Percentiles rank a stretch among this genome's conserved stretches.
Conservation (phyloP, 2,113 vertebrate species). For the Plotosus lineatus region DNA sequence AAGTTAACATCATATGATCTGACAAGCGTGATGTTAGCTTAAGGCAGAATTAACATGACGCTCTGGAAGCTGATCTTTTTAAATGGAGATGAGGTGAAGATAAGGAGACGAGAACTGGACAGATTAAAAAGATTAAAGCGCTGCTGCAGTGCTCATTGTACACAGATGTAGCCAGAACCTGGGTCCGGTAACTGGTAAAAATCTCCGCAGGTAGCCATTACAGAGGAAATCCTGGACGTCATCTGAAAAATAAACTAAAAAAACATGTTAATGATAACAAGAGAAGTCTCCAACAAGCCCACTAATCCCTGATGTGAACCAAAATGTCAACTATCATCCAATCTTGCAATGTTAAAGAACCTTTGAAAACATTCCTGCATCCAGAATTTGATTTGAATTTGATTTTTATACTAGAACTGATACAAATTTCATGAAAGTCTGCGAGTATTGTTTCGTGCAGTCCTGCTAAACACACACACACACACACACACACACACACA, state of each 20-base stretch:
- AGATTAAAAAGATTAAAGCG: background rate
- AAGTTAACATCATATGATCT: background rate
- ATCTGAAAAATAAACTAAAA: no score
- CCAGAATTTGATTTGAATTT: no score
- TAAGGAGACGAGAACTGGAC: background rate
- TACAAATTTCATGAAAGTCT: no score
- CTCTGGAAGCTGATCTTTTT: constrained; percentile 1
- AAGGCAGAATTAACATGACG: background rate
- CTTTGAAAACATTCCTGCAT: no score
- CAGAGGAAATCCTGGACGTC: background rate
- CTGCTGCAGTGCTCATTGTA: background rate
- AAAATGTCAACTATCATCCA: no score
- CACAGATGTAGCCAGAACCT: background rate
- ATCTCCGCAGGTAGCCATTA: background rate
- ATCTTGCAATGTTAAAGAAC: no score
- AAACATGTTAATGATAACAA: background rate
- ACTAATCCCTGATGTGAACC: no score
- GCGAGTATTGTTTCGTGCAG: no score
- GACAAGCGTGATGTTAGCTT: background rate
- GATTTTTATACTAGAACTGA: no score
- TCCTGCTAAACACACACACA: no score
- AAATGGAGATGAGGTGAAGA: background rate
- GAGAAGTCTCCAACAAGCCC: no score
- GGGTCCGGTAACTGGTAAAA: background rate
- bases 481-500: no score